A percentile compares a stretch with the other conserved stretches of the same genome.
Evolutionary conservation across 64 coral and sea anemone genomes (phyloP).

Genomic region (Exaiptasia diaphana): DNA sequence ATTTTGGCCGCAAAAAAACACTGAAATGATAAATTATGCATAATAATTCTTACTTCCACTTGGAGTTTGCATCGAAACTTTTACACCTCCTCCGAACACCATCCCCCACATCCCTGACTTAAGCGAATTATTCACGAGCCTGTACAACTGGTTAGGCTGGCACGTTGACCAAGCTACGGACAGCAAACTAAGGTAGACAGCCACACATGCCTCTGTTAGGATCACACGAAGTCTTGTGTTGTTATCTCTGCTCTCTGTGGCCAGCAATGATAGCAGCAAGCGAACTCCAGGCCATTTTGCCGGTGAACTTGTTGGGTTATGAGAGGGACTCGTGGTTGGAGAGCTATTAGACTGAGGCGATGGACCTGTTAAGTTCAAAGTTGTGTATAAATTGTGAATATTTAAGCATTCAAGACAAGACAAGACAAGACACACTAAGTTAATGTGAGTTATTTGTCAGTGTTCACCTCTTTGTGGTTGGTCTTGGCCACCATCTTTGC

Average conservation of each 20-base stretch:
- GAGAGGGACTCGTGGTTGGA: neutral
- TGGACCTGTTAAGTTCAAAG: neutral
- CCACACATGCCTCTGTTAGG: slow-evolving; percentile 85
- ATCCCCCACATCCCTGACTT: slow-evolving; percentile 85
- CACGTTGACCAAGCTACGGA: slow-evolving; percentile 81
- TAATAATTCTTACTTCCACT: slow-evolving; percentile 2
- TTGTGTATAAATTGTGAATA: neutral
- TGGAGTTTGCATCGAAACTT: neutral
- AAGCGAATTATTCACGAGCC: slow-evolving; percentile 72
- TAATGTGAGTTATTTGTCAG: neutral
- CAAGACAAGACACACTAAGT: neutral
- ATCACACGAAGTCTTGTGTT: slow-evolving; percentile 68
- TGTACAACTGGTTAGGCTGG: slow-evolving; percentile 85
- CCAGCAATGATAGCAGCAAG: slow-evolving; percentile 77
- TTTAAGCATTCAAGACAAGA: neutral
- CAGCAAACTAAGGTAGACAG: slow-evolving; percentile 86
- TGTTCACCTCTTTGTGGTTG: neutral
- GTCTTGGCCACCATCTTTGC: neutral
- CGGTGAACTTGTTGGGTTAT: slow-evolving; percentile 32
- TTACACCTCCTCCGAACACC: slow-evolving; percentile 86
- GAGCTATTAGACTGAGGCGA: slow-evolving; percentile 8
- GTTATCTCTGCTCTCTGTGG: slow-evolving; percentile 90
- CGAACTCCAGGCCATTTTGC: slow-evolving; percentile 91
- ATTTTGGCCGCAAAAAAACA: too few species aligned
- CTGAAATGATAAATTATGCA: too few species aligned